Evolutionary conservation across 2,113 vertebrate genomes (phyloP), one percentile per base, ranked within the genome.

Genomic region (Maccullochella peelii): DNA sequence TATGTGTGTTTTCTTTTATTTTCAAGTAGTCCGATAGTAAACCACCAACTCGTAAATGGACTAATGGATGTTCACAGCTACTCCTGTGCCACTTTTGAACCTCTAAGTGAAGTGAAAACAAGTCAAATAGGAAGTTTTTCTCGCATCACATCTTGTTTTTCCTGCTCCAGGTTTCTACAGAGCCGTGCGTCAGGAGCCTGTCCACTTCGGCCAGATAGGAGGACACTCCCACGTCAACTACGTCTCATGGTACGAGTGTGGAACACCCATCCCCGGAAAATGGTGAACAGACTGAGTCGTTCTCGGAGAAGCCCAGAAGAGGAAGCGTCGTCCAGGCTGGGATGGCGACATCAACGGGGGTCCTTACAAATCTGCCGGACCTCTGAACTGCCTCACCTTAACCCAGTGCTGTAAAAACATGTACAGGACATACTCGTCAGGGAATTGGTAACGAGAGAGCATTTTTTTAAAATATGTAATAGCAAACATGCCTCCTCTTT

Each of bases 231-330:
- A 97, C 69, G 93, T 97, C 76, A 97, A 93, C 91, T 99, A 99
- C 0, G 97, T 98, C 3, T 96, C 97, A 49, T 99, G 98, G 98
- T 99, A 99, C 5, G 98, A 99, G 93, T 99, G 98, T 5, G 98
- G 98, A 38, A 97, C 96, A 0, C 96, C 97, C 0, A 98, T 99
- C 61, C 98, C 98, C 5, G 98, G 98, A 27, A 98, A 99, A 87
- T 99, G 98, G 98, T 99, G 97, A 94, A 54, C 2, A 6, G 23
- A 66, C 50, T 44, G 71, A 78, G 44, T 0, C 1, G 42, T 77
- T 66, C 8, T 68, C 7, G 10, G 73, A 82, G 83, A 90, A 82
- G 61, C 62, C 63, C 25, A 30, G 61, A 10, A 21, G 47, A 77
- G 67, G 27, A 67, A 25, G 12, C n/a, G 54, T 86, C 69, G 33